Base-by-base conservation (phyloP, 1,140 invertebrate genomes). In the Globodera ellingtonae region DNA sequence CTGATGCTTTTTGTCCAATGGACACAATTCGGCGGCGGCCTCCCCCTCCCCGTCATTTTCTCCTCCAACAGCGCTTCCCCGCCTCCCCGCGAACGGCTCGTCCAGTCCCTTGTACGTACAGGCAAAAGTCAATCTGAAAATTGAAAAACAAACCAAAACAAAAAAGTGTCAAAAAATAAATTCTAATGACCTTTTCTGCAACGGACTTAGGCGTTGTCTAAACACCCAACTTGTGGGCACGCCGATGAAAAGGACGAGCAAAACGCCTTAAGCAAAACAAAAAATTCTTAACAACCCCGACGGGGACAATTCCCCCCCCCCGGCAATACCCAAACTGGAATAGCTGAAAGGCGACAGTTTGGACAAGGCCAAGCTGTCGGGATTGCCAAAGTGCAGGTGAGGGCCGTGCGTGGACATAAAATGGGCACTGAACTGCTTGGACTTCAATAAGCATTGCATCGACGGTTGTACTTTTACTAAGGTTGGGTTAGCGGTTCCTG, bases 311-410 rank as follows among this genome's bases (percentile, higher is more conserved):
- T 79, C 1, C 24, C 9, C 10, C 15, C 52, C 5, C 15, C 15
- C 15, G 15, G n/a, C 6, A 76, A 48, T 6, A 81, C 82, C 81
- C n/a, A 82, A 6, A 2, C 46, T 79, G 7, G 80, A 65, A 50
- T 84, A 84, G 18, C 72, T 46, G 47, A 76, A 84, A 18, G 83
- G 84, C 6, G 84, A 86, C 13, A 84, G 72, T 50, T 83, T 52
- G 13, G 76, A 47, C 2, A 83, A 4, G 10, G 35, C 13, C 7
- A 13, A 62, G 15, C 81, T 78, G 21, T 72, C 66, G 21, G 81
- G 18, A 62, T 18, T 24, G 6, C 83, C 83, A 56, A 72, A 85
- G 59, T 84, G 81, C 7, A 86, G 50, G 8, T 83, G 69, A 10
- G 82, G 3, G 13, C 52, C 70, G 6, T 86, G n/a, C 4, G 66